Evolutionary conservation across 2,888 invertebrate genomes (phyloP), one percentile per base, ranked within the genome.

Genomic region (Microctonus aethiopoides): DNA sequence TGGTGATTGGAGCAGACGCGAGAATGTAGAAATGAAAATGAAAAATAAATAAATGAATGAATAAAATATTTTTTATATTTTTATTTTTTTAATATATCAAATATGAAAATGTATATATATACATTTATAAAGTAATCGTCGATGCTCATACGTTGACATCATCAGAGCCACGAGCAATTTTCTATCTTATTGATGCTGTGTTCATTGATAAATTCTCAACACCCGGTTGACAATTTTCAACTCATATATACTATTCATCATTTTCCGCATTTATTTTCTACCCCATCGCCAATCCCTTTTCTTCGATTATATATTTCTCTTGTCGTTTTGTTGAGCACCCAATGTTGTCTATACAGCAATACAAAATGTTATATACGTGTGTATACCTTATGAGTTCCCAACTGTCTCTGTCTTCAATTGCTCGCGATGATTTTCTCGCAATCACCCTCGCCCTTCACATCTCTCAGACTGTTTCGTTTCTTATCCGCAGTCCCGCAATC

Each of bases 341-440:
- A 67, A 57, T 66, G 57, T 71, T 70, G 73, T 72, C 72, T 67
- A 61, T 62, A 67, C 63, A 20, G 52, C 32, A n/a, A 41, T 59
- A 22, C 16, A 11, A 22, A 61, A 75, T 52, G 70, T 46, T 46
- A 46, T 46, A 46, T 46, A 46, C 3, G 46, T 46, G 46, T 46
- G 46, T 46, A 46, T 75, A 74, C 70, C 83, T 84, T 84, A 83
- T 82, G 82, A 85, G 84, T 85, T 84, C 78, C 78, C 83, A 84
- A 84, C 84, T 83, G 83, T 81, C 46, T 46, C 16, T 46, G 84
- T 84, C 86, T 87, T 86, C 86, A 84, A 86, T 87, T 87, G 83
- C 84, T 83, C 82, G 86, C 87, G 86, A 88, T 87, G 87, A 87
- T 85, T 86, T 85, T 82, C 83, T 86, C 86, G 87, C 87, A 87